Base-by-base conservation (phyloP, 2,797 vertebrate genomes). In the Tinamus major region DNA sequence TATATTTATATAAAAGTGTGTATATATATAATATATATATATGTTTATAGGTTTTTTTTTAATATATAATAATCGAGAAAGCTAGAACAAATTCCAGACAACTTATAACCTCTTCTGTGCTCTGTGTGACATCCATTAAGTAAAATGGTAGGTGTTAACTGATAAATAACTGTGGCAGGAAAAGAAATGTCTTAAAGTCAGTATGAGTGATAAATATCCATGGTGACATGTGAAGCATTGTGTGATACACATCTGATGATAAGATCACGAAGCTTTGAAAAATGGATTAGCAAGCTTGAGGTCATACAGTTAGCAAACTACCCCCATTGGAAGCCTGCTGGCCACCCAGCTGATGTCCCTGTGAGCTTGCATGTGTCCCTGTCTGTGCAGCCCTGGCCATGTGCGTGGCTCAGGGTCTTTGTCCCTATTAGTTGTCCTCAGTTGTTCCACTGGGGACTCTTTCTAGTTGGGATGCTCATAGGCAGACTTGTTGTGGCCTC, bases 261-360 rank as follows among this genome's bases (percentile, higher is more conserved):
- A 56, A 79, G 85, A 85, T 75, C 26, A 27, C 13, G 33, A 79
- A 53, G 31, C 68, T 84, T 48, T 91, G 64, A 81, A 85, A 93
- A 91, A 72, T 62, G 29, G 70, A 31, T 69, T 58, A 85, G 23
- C 24, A 12, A 24, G 33, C 4, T 51, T 63, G 79, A 63, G 23
- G 68, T 88, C 53, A 24, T 13, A 20, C 6, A 84, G 55, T 41
- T 86, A 7, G 7, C 27, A 72, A 59, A 29, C 4, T 56, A 2
- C 3, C 79, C 82, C 20, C 64, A 61, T 46, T 59, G 81, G 39
- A 35, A 4, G 1, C 58, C 69, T 77, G 56, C 56, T 51, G 77
- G 79, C 72, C 2, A 0, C 39, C 79, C 3, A 0, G 64, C 91
- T 89, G 35, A n/a, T 74, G 18, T 74, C 18, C 9, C 29, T 5